phyloP scores from a whole-genome alignment of 2,113 vertebrate species.

The Tragulus kanchil region DNA sequence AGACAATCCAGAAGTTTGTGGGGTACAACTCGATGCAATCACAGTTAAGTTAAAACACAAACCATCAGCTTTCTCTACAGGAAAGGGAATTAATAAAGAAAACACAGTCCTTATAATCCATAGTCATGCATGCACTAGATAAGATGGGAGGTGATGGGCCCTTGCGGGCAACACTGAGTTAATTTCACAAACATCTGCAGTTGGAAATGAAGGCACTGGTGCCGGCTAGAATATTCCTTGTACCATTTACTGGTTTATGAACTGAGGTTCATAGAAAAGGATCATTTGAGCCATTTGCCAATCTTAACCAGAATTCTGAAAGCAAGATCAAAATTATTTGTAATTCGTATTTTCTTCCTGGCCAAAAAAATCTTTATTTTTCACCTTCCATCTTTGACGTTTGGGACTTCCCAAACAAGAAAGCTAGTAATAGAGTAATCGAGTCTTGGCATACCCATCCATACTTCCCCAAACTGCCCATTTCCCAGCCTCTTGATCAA shows the following conservation, averaged over 20 bases:
- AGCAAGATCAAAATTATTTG: not conserved
- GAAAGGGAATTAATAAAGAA: constrained; percentile 94
- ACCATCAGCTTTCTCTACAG: constrained; percentile 98
- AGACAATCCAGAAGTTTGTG: constrained; percentile 98
- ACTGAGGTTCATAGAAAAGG: constrained; percentile 64
- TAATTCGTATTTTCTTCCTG: constrained; percentile 11
- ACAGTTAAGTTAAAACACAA: constrained; percentile 99
- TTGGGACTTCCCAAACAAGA: constrained; percentile 79
- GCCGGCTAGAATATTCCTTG: constrained; percentile 44
- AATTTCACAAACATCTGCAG: constrained; percentile 61
- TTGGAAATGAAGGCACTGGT: constrained; percentile 51
- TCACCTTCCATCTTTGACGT: constrained; percentile 90
- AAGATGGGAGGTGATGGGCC: constrained; percentile 90
- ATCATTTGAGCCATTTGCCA: constrained; percentile 73
- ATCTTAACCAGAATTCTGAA: constrained; percentile 76
- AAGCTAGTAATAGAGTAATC: constrained; percentile 82
- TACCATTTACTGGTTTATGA: constrained; percentile 63
- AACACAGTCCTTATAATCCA: constrained; percentile 92
- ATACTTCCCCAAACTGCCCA: constrained; percentile 99
- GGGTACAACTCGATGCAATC: constrained; percentile 95
- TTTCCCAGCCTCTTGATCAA: constrained; percentile 99
- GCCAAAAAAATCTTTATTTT: constrained; percentile 26
- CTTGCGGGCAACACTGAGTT: constrained; percentile 54
- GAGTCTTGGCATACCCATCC: constrained; percentile 96
- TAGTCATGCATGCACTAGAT: constrained; percentile 92